A percentile compares a stretch with the other conserved stretches of the same genome.
These are phyloP conservation scores for Aselliscus stoliczkanus DNA, from an alignment of 2,797 vertebrate genomes.

Conservation along the genomic window DNA sequence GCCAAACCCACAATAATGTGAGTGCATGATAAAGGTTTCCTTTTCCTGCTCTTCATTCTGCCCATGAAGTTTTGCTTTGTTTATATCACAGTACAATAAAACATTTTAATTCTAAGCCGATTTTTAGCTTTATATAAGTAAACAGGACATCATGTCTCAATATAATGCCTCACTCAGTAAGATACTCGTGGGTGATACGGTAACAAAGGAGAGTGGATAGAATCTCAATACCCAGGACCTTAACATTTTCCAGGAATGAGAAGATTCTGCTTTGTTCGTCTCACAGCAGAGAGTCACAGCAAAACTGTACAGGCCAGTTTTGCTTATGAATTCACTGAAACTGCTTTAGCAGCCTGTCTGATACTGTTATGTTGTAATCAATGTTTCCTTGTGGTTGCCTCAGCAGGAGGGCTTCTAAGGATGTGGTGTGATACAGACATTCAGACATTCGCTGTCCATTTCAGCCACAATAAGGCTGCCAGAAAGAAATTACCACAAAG, in stretches of 20 bases:
- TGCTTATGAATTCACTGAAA: not conserved
- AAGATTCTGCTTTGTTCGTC: not conserved
- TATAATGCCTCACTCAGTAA: not conserved
- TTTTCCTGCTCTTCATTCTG: not conserved
- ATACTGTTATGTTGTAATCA: not conserved
- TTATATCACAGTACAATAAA: not conserved
- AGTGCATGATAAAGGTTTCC: not conserved
- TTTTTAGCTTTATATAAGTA: not conserved
- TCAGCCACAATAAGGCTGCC: not conserved
- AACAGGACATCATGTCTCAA: not conserved
- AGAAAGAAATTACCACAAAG: constrained; percentile 1
- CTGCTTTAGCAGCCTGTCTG: not conserved
- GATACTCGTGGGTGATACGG: not conserved
- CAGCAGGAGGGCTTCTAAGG: not conserved
- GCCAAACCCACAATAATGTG: not conserved
- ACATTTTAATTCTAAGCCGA: not conserved
- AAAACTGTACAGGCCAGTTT: not conserved
- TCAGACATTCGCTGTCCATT: not conserved
- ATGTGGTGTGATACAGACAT: not conserved
- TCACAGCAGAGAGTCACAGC: not conserved
- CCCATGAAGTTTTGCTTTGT: not conserved
- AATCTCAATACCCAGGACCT: not conserved
- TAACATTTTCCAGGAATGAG: not conserved
- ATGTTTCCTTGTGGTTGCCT: not conserved
- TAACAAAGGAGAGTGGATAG: not conserved